Evolutionary conservation across 2,888 invertebrate genomes (phyloP).

Genomic region (Alsophila aescularia): DNA sequence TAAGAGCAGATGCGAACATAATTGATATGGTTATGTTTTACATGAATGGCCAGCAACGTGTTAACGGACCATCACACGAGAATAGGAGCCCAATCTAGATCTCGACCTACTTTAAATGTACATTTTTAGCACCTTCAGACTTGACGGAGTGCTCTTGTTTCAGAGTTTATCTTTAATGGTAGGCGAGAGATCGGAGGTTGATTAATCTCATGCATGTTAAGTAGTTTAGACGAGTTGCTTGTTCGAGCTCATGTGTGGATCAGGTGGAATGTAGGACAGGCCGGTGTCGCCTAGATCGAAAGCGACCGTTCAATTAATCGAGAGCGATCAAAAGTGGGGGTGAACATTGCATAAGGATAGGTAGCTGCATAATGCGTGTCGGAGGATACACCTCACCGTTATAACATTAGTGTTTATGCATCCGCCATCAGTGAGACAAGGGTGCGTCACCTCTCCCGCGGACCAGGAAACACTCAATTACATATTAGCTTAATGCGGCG

Average conservation of each 20-base stretch:
- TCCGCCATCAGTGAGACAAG: constrained; percentile 75
- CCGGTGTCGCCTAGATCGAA: constrained; percentile 51
- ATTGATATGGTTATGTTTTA: constrained; percentile 60
- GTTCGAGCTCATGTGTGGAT: constrained; percentile 42
- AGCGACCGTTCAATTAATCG: constrained; percentile 59
- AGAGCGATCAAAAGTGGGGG: constrained; percentile 47
- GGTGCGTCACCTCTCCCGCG: constrained; percentile 64
- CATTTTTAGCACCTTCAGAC: constrained; percentile 54
- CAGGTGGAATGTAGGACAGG: constrained; percentile 50
- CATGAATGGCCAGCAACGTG: constrained; percentile 52
- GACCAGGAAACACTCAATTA: constrained; percentile 80
- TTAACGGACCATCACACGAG: constrained; percentile 53
- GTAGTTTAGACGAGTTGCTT: constrained; percentile 35
- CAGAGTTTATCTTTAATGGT: constrained; percentile 39
- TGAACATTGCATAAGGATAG: constrained; percentile 40
- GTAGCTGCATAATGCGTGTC: constrained; percentile 48
- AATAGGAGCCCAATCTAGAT: constrained; percentile 51
- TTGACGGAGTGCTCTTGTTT: constrained; percentile 46
- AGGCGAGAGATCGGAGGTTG: constrained; percentile 50
- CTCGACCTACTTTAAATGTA: constrained; percentile 53
- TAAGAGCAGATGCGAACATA: constrained; percentile 57
- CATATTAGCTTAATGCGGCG: constrained; percentile 82
- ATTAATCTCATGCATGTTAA: constrained; percentile 54
- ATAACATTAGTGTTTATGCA: constrained; percentile 81
- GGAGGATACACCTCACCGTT: constrained; percentile 67